phyloP scores from a whole-genome alignment of 2,888 invertebrate species.

The Tachina grossa region DNA sequence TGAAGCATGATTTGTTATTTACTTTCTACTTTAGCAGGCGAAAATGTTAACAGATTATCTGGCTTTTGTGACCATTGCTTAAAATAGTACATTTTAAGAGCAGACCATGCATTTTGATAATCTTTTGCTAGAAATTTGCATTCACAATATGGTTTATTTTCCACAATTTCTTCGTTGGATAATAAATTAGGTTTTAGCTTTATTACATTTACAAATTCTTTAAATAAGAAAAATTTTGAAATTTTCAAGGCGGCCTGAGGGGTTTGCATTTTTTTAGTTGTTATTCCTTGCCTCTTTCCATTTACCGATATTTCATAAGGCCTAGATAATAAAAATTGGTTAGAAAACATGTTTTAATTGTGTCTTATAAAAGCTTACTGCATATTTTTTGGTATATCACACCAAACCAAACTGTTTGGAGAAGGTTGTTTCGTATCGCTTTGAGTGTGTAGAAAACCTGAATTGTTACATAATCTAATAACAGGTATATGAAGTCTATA shows the following conservation, averaged over 20 bases:
- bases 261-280: slow-evolving; percentile 85
- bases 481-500: slow-evolving; percentile 76
- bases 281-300: slow-evolving; percentile 91
- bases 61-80: slow-evolving; percentile 85
- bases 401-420: slow-evolving; percentile 86
- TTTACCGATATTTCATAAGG: slow-evolving; percentile 88
- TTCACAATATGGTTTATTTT: slow-evolving; percentile 73
- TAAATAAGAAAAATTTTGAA: slow-evolving; percentile 85
- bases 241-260: slow-evolving; percentile 83
- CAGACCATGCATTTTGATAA: slow-evolving; percentile 83
- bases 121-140: slow-evolving; percentile 75
- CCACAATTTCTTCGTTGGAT: slow-evolving; percentile 57
- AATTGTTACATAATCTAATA: slow-evolving; percentile 72
- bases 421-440: slow-evolving; percentile 83
- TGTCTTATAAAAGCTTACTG: slow-evolving; percentile 67
- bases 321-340: slow-evolving; percentile 82
- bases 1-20: not conserved
- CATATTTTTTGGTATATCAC: slow-evolving; percentile 82
- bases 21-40: slow-evolving; percentile 4
- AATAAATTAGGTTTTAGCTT: slow-evolving; percentile 76
- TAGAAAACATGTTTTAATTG: not conserved
- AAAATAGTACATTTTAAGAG: slow-evolving; percentile 84
- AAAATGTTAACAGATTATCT: slow-evolving; percentile 71
- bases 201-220: slow-evolving; percentile 83
- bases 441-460: slow-evolving; percentile 83